phyloP scores from a whole-genome alignment of 2,797 vertebrate species.

The Cirrhinus mrigala region DNA sequence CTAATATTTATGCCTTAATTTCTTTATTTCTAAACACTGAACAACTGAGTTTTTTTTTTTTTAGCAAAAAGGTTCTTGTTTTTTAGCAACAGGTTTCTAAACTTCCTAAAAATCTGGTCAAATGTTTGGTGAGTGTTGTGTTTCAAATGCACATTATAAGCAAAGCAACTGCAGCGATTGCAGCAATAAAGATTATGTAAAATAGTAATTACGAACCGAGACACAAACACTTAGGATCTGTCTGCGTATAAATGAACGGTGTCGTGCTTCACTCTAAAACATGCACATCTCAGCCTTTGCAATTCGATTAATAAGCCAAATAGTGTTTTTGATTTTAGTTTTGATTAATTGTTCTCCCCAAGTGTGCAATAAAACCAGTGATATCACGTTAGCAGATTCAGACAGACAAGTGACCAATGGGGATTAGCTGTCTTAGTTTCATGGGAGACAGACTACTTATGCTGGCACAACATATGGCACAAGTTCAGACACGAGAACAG shows the following conservation, averaged over 20 bases:
- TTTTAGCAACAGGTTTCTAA: background rate
- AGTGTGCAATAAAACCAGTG: background rate
- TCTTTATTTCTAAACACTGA: background rate
- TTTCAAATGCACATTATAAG: background rate
- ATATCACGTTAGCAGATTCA: background rate
- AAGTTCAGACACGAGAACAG: conserved; percentile 59
- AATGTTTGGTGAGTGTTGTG: background rate
- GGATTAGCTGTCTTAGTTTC: conserved; percentile 51
- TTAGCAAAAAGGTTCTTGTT: background rate
- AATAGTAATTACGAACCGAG: background rate
- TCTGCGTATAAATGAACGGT: background rate
- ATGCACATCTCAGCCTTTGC: background rate
- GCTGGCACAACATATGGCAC: conserved; percentile 61
- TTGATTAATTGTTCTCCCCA: background rate
- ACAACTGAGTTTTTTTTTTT: background rate
- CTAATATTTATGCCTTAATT: background rate
- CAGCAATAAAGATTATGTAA: background rate
- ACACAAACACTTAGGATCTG: background rate
- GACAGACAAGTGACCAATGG: conserved; percentile 17
- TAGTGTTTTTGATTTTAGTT: background rate
- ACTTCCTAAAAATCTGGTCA: background rate
- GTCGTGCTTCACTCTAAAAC: background rate
- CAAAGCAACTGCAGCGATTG: background rate
- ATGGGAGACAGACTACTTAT: conserved; percentile 53
- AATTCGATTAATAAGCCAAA: background rate